Evolutionary conservation across 2,888 invertebrate species (phyloP).

Genomic region (Agonopterix subpropinquella): DNA sequence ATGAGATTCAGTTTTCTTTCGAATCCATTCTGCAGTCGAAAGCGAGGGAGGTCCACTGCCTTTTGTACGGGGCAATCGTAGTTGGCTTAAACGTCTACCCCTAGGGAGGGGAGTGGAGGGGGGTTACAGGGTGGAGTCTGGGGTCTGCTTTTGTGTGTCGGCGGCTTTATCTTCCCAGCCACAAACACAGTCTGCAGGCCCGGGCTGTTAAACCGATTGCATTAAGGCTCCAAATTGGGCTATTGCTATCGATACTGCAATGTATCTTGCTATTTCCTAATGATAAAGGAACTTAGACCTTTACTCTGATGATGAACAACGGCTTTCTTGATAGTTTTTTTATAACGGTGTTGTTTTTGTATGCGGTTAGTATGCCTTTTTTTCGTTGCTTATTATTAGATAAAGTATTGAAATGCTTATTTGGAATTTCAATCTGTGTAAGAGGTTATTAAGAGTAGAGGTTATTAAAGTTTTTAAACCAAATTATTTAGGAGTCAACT

Average conservation of each 20-base stretch:
- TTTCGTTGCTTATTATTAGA: too few species aligned
- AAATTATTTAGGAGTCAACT: too few species aligned
- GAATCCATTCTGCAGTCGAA: constrained; percentile 44
- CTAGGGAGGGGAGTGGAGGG: constrained; percentile 20
- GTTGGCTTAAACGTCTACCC: constrained; percentile 53
- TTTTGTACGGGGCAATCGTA: constrained; percentile 63
- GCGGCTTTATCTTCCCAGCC: constrained; percentile 49
- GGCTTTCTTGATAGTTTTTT: too few species aligned
- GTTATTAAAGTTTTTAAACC: too few species aligned
- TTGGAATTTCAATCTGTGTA: too few species aligned
- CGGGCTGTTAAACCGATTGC: constrained; percentile 45
- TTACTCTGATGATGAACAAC: too few species aligned
- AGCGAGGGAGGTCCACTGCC: constrained; percentile 30
- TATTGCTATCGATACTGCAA: neutral
- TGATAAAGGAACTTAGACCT: too few species aligned
- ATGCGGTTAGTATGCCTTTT: too few species aligned
- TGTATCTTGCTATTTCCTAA: too few species aligned
- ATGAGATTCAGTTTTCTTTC: constrained; percentile 64
- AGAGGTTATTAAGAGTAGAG: too few species aligned
- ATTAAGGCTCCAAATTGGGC: constrained; percentile 24
- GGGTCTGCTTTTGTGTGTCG: constrained; percentile 50
- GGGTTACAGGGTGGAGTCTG: constrained; percentile 19
- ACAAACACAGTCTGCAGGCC: constrained; percentile 35
- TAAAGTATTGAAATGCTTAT: too few species aligned
- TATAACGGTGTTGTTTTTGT: too few species aligned